A percentile compares a stretch with the other conserved stretches of the same genome.
Evolutionary conservation across 2,113 vertebrate species (phyloP).

Genomic region (Antechinus stuartii): DNA sequence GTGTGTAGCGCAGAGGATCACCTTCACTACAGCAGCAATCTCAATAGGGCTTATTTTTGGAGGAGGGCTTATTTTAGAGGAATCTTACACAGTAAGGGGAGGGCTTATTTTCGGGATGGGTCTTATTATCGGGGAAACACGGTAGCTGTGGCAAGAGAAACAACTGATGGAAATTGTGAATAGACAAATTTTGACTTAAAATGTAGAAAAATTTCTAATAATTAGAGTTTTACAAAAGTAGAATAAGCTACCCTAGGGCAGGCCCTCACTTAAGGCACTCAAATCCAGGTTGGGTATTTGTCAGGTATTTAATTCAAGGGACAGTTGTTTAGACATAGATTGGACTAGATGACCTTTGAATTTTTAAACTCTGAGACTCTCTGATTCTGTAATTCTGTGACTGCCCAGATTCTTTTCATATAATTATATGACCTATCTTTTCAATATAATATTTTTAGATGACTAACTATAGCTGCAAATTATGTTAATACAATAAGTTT

Average conservation of each 20-base stretch:
- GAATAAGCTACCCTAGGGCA: background rate
- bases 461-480: background rate
- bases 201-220: background rate
- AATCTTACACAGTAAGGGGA: no score
- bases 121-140: no score
- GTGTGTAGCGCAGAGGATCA: no score
- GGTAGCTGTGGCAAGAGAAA: background rate
- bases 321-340: background rate
- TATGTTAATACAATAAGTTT: background rate
- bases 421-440: background rate
- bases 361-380: background rate
- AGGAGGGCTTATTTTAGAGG: no score
- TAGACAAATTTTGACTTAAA: background rate
- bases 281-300: background rate
- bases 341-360: background rate
- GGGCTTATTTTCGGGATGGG: no score
- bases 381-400: background rate
- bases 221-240: background rate
- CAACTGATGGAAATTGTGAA: background rate
- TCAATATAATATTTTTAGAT: background rate
- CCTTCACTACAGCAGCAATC: no score
- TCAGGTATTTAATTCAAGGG: background rate
- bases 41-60: no score
- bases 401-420: background rate
- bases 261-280: background rate